Base-by-base conservation (phyloP, 2,888 invertebrate genomes). In the Harpagoxenus sublaevis region DNA sequence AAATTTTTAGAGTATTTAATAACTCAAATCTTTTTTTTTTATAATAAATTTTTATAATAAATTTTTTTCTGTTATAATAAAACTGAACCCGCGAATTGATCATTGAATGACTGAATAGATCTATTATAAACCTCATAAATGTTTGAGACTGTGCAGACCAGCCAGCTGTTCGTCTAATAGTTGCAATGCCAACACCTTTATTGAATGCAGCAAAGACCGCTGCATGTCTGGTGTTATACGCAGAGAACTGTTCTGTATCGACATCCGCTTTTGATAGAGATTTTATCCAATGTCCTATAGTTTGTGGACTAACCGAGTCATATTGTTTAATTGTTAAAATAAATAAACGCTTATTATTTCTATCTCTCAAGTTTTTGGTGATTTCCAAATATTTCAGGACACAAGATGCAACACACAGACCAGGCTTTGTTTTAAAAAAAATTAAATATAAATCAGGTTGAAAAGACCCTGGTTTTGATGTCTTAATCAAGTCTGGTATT, bases 401-500 rank as follows among this genome's bases (percentile, higher is more conserved):
- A 1, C 63, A 60, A 0, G 74, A 57, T 0, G 84, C 86, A 9
- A 81, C 81, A 39, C 86, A 86, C 1, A 87, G 53, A 12, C 55
- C 15, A 0, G 86, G 86, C 31, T 66, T 78, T 39, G 63, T n/a
- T 28, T 53, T 71, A 55, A 84, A 86, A 35, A 71, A 86, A 4
- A 82, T 82, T n/a, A 84, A 45, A 9, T 60, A 23, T 3, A 86
- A 18, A 0, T 75, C 57, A 0, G 88, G 86, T 45, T 88, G 86
- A 51, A 62, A 42, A 0, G 18, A 23, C 2, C 75, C 78, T 8
- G 66, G 60, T 6, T 60, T 82, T 3, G 85, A 88, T 0, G 84
- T 88, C 57, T 87, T 88, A 15, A 88, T 81, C 18, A 2, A 23
- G 2, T 85, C 86, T 6, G 85, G 51, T 15, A 88, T 82, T 4